Evolutionary conservation across 2,888 invertebrate genomes (phyloP).

Genomic region (Malachius bipustulatus): DNA sequence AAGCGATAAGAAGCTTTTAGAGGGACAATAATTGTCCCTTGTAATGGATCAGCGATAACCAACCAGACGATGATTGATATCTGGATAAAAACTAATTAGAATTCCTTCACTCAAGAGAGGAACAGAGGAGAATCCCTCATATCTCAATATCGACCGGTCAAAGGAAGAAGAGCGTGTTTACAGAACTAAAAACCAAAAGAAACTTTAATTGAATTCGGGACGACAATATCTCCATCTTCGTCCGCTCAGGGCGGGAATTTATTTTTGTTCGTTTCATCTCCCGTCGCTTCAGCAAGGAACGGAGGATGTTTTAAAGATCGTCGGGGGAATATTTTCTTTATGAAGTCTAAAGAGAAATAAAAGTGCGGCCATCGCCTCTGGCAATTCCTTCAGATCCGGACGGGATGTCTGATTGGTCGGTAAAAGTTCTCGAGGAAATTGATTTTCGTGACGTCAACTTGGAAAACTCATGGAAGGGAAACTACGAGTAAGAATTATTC

Average conservation of each 20-base stretch:
- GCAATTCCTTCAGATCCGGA: slow-evolving; percentile 6
- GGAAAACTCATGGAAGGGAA: slow-evolving; percentile 5
- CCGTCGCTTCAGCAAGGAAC: slow-evolving; percentile 1
- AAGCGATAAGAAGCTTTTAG: too few species aligned
- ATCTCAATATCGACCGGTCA: too few species aligned
- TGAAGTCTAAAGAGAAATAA: slow-evolving; percentile 7
- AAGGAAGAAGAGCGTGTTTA: too few species aligned
- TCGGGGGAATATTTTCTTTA: slow-evolving; percentile 7
- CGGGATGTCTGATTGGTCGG: slow-evolving; percentile 9
- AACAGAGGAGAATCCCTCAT: too few species aligned
- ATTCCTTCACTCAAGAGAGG: too few species aligned
- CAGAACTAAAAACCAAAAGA: slow-evolving; percentile 1
- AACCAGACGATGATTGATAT: too few species aligned
- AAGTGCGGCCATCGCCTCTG: slow-evolving; percentile 7
- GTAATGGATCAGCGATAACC: too few species aligned
- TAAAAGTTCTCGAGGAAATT: slow-evolving; percentile 12
- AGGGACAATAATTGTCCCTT: too few species aligned
- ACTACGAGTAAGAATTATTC: not conserved
- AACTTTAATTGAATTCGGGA: slow-evolving; percentile 1
- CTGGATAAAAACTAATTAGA: too few species aligned
- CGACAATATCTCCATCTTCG: slow-evolving; percentile 1
- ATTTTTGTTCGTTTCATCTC: slow-evolving; percentile 3
- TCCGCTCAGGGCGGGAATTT: too few species aligned
- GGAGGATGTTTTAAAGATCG: slow-evolving; percentile 4
- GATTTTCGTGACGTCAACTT: slow-evolving; percentile 23